Percentiles rank a stretch among this genome's conserved stretches.
These are phyloP conservation scores for Heliconius ethilla DNA, from an alignment of 2,888 invertebrate species.

Conservation along the genomic window DNA sequence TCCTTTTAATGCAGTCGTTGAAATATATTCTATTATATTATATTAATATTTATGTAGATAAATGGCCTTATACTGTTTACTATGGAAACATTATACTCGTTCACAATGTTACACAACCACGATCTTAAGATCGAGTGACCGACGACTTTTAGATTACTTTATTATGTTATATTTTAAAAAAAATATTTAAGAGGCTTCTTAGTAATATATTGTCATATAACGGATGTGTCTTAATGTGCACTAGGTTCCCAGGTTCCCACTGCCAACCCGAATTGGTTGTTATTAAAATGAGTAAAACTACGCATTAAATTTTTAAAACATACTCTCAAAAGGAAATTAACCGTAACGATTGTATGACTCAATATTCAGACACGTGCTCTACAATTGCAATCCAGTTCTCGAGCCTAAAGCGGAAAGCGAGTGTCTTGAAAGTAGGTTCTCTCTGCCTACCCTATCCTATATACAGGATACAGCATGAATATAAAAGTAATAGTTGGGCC, in stretches of 20 bases:
- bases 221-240: not conserved
- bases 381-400: too few relatives aligned
- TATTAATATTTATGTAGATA: not conserved
- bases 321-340: too few relatives aligned
- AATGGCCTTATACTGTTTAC: not conserved
- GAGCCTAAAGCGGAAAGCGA: not conserved
- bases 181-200: not conserved
- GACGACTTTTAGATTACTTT: not conserved
- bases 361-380: too few relatives aligned
- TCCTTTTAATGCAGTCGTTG: too few relatives aligned
- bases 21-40: not conserved
- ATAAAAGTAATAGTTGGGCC: too few relatives aligned
- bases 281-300: too few relatives aligned
- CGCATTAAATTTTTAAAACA: too few relatives aligned
- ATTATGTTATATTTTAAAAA: not conserved
- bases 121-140: not conserved
- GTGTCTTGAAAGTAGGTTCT: not conserved
- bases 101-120: conserved; percentile 5
- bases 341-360: too few relatives aligned
- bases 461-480: not conserved
- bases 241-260: not conserved
- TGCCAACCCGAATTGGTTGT: not conserved
- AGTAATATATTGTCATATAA: not conserved
- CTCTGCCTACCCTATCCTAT: not conserved
- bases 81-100: not conserved